Conservation (phyloP, 64 coral and sea anemone species). For the Acropora tenuis region DNA sequence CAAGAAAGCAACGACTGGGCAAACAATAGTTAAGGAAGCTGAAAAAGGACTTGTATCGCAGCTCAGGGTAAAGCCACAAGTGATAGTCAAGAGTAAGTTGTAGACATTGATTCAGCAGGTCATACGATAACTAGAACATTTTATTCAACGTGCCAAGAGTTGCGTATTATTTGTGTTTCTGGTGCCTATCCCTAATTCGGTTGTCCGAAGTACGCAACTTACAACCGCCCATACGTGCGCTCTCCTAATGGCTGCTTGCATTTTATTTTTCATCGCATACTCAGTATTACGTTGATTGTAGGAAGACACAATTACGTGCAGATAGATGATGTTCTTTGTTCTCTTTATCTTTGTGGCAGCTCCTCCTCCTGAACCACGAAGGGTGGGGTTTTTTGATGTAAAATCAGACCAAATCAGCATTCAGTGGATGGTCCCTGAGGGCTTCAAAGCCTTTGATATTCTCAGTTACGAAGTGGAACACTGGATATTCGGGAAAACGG, state of each 20-base stretch:
- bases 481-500: neutral
- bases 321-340: neutral
- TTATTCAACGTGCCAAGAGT: too few relatives aligned
- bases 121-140: too few relatives aligned
- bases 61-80: neutral
- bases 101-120: neutral
- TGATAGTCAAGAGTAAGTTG: neutral
- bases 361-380: neutral
- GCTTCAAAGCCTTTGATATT: neutral
- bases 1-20: neutral
- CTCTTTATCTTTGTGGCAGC: neutral
- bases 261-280: too few relatives aligned
- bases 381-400: neutral
- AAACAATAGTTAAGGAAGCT: neutral
- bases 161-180: too few relatives aligned
- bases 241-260: too few relatives aligned
- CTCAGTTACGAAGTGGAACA: neutral
- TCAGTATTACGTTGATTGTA: too few relatives aligned
- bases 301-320: too few relatives aligned
- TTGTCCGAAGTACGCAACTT: too few relatives aligned
- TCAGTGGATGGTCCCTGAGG: constrained; percentile 3
- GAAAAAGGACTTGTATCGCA: neutral
- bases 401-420: constrained; percentile 22
- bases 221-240: too few relatives aligned
- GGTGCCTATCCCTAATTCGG: too few relatives aligned